Base-by-base conservation (phyloP, 2,113 vertebrate species). In the Austrofundulus limnaeus region DNA sequence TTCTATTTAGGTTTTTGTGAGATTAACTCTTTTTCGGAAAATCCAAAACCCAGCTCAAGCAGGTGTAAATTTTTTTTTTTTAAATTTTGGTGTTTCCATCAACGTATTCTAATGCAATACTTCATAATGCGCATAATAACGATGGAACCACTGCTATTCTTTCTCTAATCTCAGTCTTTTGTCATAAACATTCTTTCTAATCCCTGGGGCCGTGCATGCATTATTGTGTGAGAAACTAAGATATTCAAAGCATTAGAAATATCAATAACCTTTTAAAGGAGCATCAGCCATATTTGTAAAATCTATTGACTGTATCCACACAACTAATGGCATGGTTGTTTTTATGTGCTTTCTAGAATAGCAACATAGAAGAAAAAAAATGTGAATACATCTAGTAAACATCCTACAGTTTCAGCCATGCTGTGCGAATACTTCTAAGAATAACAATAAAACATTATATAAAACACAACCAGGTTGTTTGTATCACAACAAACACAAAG, bases 271-370 rank as follows among this genome's bases (percentile, higher is more conserved):
- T 75, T 34, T 9, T 34, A 34, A 34, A 34, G 31, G 31, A 45
- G 55, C 66, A 61, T 70, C 66, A 60, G 11, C 61, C 21, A 3
- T 72, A 76, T 71, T 55, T 39, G 62, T 45, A 39, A 71, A 52
- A 73, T 66, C 15, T 38, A 45, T 58, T 55, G 42, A 8, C 23
- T 4, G 10, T 45, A 47, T 55, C 60, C 52, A 51, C 60, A 54
- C 15, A 59, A 54, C 41, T 47, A 55, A 51, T 50, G 73, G n/a
- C 58, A 16, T 37, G 31, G 4, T 11, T 55, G 25, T 49, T 20
- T 34, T 34, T 34, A 9, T 76, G 56, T 57, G 25, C 15, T 25
- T 15, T 24, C 31, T 15, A 41, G 20, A 61, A 61, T 16, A 61
- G 53, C 42, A 68, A 49, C 52, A 1, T 9, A 61, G 24, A 48